phyloP scores from a whole-genome alignment of 2,797 vertebrate species.

The Clarias platycephalus region DNA sequence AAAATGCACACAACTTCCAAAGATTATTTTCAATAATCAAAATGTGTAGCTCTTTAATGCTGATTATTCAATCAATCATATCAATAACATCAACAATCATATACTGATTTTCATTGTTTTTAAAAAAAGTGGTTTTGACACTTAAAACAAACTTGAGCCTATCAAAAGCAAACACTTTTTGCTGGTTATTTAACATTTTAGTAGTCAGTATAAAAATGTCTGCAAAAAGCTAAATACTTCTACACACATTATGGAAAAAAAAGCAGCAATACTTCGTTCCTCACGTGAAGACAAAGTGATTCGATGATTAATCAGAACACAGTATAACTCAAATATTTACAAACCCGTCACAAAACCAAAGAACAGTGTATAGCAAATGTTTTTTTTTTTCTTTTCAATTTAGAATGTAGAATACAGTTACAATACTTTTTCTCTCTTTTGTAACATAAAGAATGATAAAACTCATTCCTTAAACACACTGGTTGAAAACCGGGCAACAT shows the following conservation, averaged over 20 bases:
- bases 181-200: constrained; percentile 34
- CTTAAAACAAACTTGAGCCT: constrained; percentile 46
- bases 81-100: constrained; percentile 59
- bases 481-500: constrained; percentile 45
- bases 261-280: neutral
- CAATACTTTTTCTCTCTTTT: constrained; percentile 12
- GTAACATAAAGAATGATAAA: constrained; percentile 67
- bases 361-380: constrained; percentile 5
- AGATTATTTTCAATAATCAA: neutral
- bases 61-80: constrained; percentile 45
- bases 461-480: constrained; percentile 64
- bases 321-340: constrained; percentile 49
- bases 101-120: constrained; percentile 50
- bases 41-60: constrained; percentile 64
- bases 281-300: constrained; percentile 12
- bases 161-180: constrained; percentile 33
- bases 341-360: constrained; percentile 20
- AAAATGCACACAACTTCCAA: neutral
- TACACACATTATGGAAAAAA: neutral
- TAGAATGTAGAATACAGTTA: constrained; percentile 15
- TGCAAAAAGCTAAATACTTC: constrained; percentile 3
- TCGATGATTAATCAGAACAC: constrained; percentile 53
- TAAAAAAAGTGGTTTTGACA: constrained; percentile 58
- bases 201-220: constrained; percentile 48
- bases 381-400: neutral